phyloP scores from a whole-genome alignment of 2,888 invertebrate genomes.

The Epirrhoe tristata region DNA sequence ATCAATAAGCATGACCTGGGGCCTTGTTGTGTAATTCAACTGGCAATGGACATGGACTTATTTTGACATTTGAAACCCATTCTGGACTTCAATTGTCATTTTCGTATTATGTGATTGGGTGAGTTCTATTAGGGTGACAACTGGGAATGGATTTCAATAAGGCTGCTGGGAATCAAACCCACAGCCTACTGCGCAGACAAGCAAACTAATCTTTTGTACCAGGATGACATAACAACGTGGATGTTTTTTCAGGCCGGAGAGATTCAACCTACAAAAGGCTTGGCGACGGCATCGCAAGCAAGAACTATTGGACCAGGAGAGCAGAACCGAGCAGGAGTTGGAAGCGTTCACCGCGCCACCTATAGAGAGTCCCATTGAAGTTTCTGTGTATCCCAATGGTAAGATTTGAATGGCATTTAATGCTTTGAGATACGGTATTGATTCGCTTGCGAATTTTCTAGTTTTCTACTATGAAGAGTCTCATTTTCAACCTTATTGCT shows the following conservation, averaged over 20 bases:
- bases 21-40: too few species aligned
- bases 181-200: neutral
- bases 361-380: conserved; percentile 62
- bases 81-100: too few species aligned
- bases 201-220: neutral
- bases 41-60: too few species aligned
- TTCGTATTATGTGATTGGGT: too few species aligned
- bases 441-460: neutral
- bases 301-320: conserved; percentile 70
- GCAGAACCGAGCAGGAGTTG: conserved; percentile 67
- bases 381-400: conserved; percentile 65
- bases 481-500: too few species aligned
- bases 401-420: neutral
- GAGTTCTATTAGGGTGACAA: too few species aligned
- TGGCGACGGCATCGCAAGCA: conserved; percentile 84
- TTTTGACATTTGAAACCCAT: too few species aligned
- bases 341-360: conserved; percentile 76
- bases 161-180: too few species aligned
- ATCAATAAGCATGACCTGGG: too few species aligned
- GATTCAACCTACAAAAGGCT: conserved; percentile 86
- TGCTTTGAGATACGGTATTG: too few species aligned
- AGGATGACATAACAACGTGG: neutral
- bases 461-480: too few species aligned
- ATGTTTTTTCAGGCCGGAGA: conserved; percentile 77
- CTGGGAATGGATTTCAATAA: too few species aligned